A percentile compares a stretch with the other conserved stretches of the same genome.
Evolutionary conservation across 2,797 vertebrate species (phyloP).

Genomic region (Sebastes oblongus): DNA sequence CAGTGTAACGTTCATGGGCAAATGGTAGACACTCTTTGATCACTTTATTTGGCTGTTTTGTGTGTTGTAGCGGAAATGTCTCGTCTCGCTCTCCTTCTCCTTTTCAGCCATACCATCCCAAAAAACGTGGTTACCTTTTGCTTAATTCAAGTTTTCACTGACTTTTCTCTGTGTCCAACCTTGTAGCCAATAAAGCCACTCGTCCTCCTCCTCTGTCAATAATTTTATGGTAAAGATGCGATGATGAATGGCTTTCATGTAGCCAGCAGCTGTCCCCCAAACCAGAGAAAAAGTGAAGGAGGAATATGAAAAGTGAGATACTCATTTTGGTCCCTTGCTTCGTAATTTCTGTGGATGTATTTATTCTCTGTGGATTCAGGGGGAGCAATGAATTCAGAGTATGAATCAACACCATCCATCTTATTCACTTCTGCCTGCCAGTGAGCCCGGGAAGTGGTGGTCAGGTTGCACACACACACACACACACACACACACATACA

Average conservation of each 20-base stretch:
- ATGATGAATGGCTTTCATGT: slow-evolving; percentile 81
- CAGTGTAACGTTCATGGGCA: slow-evolving; percentile 63
- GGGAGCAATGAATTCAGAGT: slow-evolving; percentile 74
- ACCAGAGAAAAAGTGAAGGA: slow-evolving; percentile 44
- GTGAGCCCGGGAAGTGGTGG: slow-evolving; percentile 56
- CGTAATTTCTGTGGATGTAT: slow-evolving; percentile 76
- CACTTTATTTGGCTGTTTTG: slow-evolving; percentile 67
- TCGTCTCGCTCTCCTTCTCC: neutral
- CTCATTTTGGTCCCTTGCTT: slow-evolving; percentile 74
- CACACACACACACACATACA: slow-evolving; percentile 22
- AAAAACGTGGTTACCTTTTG: slow-evolving; percentile 1
- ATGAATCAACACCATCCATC: slow-evolving; percentile 85
- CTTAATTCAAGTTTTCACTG: slow-evolving; percentile 31
- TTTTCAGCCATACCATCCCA: neutral
- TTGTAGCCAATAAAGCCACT: slow-evolving; percentile 58
- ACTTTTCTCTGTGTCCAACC: slow-evolving; percentile 59
- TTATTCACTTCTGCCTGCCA: slow-evolving; percentile 80
- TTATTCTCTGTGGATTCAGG: slow-evolving; percentile 76
- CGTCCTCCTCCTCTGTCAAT: slow-evolving; percentile 65
- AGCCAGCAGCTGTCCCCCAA: slow-evolving; percentile 65
- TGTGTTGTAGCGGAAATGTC: slow-evolving; percentile 26
- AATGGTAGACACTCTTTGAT: slow-evolving; percentile 71
- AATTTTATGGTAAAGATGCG: slow-evolving; percentile 74
- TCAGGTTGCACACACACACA: slow-evolving; percentile 46
- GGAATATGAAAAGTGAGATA: slow-evolving; percentile 75